A percentile compares a stretch with the other conserved stretches of the same genome.
Evolutionary conservation across 1,140 invertebrate genomes (phyloP).

Genomic region (Cylas formicarius): DNA sequence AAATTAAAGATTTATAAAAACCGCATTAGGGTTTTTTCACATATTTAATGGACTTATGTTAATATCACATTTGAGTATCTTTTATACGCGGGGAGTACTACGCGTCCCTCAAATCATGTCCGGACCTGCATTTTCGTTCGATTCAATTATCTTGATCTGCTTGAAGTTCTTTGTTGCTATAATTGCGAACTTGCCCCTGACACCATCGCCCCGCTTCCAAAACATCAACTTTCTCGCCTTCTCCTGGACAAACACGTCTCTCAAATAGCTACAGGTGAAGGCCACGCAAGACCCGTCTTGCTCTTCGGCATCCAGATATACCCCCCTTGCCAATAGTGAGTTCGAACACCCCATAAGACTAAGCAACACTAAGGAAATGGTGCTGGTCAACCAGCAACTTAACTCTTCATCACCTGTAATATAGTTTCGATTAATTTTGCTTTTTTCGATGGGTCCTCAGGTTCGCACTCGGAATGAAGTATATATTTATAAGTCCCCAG

Average conservation of each 20-base stretch:
- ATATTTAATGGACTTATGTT: no score
- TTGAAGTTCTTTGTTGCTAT: no score
- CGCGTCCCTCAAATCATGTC: no score
- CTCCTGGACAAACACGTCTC: conserved; percentile 64
- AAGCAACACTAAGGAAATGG: conserved; percentile 61
- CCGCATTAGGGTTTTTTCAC: no score
- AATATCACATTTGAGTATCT: no score
- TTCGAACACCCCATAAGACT: conserved; percentile 75
- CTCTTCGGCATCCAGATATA: conserved; percentile 77
- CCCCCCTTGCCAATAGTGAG: conserved; percentile 72
- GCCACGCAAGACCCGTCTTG: conserved; percentile 69
- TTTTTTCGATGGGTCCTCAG: not conserved
- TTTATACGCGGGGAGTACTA: no score
- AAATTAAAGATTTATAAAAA: no score
- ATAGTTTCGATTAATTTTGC: not conserved
- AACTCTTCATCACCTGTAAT: conserved; percentile 55
- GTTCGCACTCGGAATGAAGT: conserved; percentile 58
- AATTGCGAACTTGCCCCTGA: no score
- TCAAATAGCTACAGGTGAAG: conserved; percentile 74
- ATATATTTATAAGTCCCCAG: conserved; percentile 69
- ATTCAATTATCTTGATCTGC: no score
- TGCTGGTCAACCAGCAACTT: conserved; percentile 71
- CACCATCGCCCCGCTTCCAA: no score
- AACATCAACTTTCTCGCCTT: no score
- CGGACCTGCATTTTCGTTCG: no score